Evolutionary conservation across 2,888 invertebrate species (phyloP).

Genomic region (Lagria hirta): DNA sequence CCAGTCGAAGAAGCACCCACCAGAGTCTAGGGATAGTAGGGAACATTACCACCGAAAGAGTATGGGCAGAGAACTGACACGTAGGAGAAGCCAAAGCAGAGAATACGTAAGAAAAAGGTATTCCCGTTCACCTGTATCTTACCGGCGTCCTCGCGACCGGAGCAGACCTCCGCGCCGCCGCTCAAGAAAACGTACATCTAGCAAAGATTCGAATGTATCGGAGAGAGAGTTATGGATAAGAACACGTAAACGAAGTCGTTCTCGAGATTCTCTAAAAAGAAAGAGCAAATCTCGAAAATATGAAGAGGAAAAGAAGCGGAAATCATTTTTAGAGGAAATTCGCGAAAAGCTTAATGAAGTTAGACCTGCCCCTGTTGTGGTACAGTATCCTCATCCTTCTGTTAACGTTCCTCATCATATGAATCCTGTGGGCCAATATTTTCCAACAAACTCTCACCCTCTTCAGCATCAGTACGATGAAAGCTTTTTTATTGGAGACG

Average conservation of each 20-base stretch:
- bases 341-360: constrained; percentile 44
- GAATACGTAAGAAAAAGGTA: constrained; percentile 3
- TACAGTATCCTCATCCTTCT: background rate
- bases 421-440: constrained; percentile 19
- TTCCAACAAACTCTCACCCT: constrained; percentile 8
- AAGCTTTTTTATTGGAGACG: constrained; percentile 46
- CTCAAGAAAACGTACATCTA: constrained; percentile 5
- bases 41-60: background rate
- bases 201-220: constrained; percentile 17
- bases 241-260: constrained; percentile 3
- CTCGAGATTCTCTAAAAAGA: constrained; percentile 4
- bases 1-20: no score
- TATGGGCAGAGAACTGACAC: background rate
- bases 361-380: constrained; percentile 1
- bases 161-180: background rate
- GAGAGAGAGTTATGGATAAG: constrained; percentile 26
- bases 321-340: constrained; percentile 50
- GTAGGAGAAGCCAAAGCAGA: constrained; percentile 3
- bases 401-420: constrained; percentile 16
- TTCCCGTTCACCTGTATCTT: constrained; percentile 4
- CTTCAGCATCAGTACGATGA: constrained; percentile 42
- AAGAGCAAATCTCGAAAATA: constrained; percentile 3
- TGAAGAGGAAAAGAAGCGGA: constrained; percentile 30
- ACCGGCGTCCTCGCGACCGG: constrained; percentile 3
- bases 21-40: background rate